These are phyloP conservation scores for Theocolax elegans DNA, from an alignment of 1,140 invertebrate species.

Conservation along the genomic window DNA sequence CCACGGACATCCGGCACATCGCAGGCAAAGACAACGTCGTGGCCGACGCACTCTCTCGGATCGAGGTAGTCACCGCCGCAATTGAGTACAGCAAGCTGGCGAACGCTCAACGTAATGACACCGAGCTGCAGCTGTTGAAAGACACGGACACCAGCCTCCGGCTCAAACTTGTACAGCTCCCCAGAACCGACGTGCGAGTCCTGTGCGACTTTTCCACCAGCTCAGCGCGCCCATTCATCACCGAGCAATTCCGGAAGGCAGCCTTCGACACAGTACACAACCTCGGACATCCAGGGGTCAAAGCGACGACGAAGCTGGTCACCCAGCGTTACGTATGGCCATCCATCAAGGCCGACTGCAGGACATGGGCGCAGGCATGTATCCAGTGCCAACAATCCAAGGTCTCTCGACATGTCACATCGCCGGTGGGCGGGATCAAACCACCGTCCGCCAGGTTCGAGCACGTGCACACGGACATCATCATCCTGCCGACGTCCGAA, in stretches of 20 bases:
- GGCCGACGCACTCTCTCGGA: not conserved
- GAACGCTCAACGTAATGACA: not conserved
- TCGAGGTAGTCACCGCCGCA: not conserved
- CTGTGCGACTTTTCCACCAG: not conserved
- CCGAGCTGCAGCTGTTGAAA: not conserved
- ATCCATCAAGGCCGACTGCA: conserved; percentile 37
- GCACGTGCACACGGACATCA: conserved; percentile 40
- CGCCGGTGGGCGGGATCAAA: not conserved
- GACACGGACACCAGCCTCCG: not conserved
- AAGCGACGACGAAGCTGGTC: conserved; percentile 36
- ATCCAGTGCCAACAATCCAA: conserved; percentile 43
- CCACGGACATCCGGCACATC: not conserved
- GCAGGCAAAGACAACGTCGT: not conserved
- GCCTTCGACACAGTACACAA: not conserved
- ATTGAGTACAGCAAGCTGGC: not conserved
- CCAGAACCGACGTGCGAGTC: too few species aligned
- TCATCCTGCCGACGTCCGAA: not conserved
- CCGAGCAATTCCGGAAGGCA: not conserved
- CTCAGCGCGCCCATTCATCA: not conserved
- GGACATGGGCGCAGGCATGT: conserved; percentile 39
- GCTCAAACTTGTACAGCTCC: not conserved
- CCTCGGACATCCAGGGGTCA: conserved; percentile 40
- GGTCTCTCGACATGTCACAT: conserved; percentile 11
- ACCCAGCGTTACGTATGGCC: conserved; percentile 46
- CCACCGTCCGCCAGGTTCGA: not conserved